Evolutionary conservation across 2,113 vertebrate species (phyloP).

Genomic region (Bubo scandiacus): DNA sequence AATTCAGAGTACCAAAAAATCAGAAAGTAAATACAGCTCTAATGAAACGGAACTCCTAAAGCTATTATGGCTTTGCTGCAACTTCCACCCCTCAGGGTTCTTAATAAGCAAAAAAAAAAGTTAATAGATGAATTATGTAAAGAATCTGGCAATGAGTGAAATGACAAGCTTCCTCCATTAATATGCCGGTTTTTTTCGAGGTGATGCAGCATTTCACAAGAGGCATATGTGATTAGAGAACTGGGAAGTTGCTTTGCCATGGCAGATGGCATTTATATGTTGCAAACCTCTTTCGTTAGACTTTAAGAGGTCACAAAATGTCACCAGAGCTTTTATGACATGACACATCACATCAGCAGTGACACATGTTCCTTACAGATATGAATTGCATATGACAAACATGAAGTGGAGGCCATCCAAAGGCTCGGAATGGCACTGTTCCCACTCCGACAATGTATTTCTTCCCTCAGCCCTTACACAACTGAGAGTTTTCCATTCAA

Average conservation of each 20-base stretch:
- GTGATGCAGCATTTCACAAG: constrained; percentile 42
- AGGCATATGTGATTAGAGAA: neutral
- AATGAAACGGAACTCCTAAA: constrained; percentile 37
- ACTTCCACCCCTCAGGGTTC: constrained; percentile 8
- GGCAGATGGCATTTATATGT: constrained; percentile 17
- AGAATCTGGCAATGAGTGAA: constrained; percentile 24
- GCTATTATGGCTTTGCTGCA: constrained; percentile 10
- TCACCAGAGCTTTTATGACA: constrained; percentile 42
- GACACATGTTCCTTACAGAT: neutral
- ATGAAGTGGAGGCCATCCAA: neutral
- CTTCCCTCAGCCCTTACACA: neutral
- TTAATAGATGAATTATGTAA: constrained; percentile 48
- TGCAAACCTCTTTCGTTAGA: neutral
- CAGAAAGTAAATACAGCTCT: constrained; percentile 17
- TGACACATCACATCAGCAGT: constrained; percentile 16
- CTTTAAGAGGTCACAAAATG: constrained; percentile 39
- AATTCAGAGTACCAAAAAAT: constrained; percentile 30
- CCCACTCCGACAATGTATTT: neutral
- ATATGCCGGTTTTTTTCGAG: constrained; percentile 1
- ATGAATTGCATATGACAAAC: neutral
- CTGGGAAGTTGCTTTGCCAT: neutral
- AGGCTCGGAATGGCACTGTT: neutral
- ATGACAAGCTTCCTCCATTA: constrained; percentile 33
- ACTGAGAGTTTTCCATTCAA: neutral
- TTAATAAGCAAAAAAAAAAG: constrained; percentile 5